Evolutionary conservation across 2,113 vertebrate genomes (phyloP).

Genomic region (Phrynosoma blainvillii): DNA sequence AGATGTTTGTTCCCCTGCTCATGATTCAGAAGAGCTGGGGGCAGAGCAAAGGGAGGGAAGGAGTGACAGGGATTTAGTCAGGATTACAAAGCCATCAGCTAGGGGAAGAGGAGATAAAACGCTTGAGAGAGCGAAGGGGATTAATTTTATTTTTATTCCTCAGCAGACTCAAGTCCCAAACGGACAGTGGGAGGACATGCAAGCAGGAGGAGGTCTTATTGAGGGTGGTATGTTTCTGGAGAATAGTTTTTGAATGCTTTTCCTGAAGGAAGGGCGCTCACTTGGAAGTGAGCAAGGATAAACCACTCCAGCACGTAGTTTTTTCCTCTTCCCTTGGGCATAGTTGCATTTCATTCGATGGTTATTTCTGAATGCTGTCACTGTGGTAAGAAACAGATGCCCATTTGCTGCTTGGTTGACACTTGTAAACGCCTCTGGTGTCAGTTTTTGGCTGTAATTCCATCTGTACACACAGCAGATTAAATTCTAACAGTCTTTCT

Average conservation of each 20-base stretch:
- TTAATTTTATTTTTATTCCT: slow-evolving; percentile 81
- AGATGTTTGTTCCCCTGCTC: slow-evolving; percentile 23
- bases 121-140: slow-evolving; percentile 58
- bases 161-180: slow-evolving; percentile 10
- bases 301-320: neutral
- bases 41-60: slow-evolving; percentile 29
- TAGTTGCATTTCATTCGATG: neutral
- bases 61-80: slow-evolving; percentile 66
- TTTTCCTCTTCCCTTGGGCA: neutral
- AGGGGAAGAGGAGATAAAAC: slow-evolving; percentile 59
- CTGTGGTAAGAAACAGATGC: neutral
- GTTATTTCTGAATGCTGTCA: neutral
- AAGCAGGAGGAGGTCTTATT: neutral
- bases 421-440: neutral
- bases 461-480: neutral
- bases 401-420: neutral
- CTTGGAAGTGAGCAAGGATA: neutral
- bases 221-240: neutral
- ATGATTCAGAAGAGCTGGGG: slow-evolving; percentile 13
- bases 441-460: neutral
- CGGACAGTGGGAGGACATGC: neutral
- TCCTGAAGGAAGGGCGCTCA: neutral
- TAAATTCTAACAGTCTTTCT: neutral
- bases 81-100: slow-evolving; percentile 71
- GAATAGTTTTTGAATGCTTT: neutral